Base-by-base conservation (phyloP, 1,140 invertebrate species). In the Trachymyrmex cornetzi region DNA sequence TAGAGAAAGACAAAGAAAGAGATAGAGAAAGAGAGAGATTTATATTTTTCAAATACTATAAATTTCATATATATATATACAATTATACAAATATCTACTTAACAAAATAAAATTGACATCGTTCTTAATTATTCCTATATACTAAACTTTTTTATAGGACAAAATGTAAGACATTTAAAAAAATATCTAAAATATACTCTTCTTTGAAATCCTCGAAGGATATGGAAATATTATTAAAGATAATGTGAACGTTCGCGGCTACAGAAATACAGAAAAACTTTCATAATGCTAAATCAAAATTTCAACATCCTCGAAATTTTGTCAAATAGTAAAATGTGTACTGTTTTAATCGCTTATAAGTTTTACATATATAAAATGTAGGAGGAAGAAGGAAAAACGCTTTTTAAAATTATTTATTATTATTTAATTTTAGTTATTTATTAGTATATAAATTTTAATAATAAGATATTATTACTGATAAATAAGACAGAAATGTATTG, bases 121-220 rank as follows among this genome's bases (percentile, higher is more conserved):
- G 12, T 55, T 72, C 4, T 55, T 72, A 0, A 55, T 57, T 74
- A 34, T 57, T 74, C 5, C 22, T 74, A 57, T 5, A 57, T 57
- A 74, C 1, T 74, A 57, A 74, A 74, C 1, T 74, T 74, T 50
- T 50, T 57, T 57, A 22, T 34, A 66, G 30, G 1, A 74, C n/a
- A 5, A 74, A 7, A 3, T 14, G 53, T 55, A 19, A 12, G 16
- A 34, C 11, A 74, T 9, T 3, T 1, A 72, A 44, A 9, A 44
- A 44, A 16, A 50, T 14, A 16, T 14, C 48, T 14, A 19, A 74
- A 74, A 6, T 57, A 57, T 9, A 57, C 1, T 74, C 34, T 4
- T 74, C 5, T 12, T 57, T 34, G 34, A 44, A 67, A 34, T n/a
- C 50, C 50, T 48, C 19, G 14, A 2, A 72, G 5, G 30, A 71